Conservation (phyloP, 2,888 invertebrate species). For the Drosophila affinis region DNA sequence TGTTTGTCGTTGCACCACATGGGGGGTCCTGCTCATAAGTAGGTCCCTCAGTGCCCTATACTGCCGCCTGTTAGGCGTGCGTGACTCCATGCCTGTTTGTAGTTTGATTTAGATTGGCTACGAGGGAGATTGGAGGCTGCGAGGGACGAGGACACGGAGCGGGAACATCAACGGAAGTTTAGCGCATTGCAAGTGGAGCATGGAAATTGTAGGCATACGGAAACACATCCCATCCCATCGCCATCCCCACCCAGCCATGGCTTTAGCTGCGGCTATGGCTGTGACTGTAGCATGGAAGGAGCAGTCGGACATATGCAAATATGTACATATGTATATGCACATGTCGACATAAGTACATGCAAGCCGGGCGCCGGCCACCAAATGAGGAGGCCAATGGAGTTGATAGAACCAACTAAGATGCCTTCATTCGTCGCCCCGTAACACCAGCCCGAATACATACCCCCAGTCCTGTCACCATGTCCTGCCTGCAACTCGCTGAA, state of each 20-base stretch:
- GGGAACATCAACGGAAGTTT: constrained; percentile 48
- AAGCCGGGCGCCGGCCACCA: constrained; percentile 32
- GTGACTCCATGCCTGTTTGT: constrained; percentile 45
- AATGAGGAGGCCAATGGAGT: constrained; percentile 64
- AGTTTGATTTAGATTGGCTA: constrained; percentile 58
- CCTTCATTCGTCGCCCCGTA: constrained; percentile 7
- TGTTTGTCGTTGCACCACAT: background rate
- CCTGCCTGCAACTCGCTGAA: constrained; percentile 10
- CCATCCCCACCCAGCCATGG: background rate
- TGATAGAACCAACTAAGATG: constrained; percentile 48
- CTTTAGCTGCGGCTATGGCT: constrained; percentile 6
- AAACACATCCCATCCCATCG: background rate
- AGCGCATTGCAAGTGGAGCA: constrained; percentile 59
- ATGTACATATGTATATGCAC: constrained; percentile 52
- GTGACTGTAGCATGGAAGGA: constrained; percentile 48
- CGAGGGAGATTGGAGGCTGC: constrained; percentile 20
- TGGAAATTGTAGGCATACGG: constrained; percentile 26
- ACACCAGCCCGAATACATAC: background rate
- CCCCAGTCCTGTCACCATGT: background rate
- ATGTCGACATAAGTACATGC: constrained; percentile 58
- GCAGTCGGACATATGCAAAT: constrained; percentile 65
- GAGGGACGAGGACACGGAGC: background rate
- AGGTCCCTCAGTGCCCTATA: background rate
- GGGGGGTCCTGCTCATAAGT: constrained; percentile 6
- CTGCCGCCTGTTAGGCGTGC: constrained; percentile 13